These are phyloP conservation scores for Peromyscus aztecus DNA, from an alignment of 2,797 vertebrate genomes.

Conservation along the genomic window DNA sequence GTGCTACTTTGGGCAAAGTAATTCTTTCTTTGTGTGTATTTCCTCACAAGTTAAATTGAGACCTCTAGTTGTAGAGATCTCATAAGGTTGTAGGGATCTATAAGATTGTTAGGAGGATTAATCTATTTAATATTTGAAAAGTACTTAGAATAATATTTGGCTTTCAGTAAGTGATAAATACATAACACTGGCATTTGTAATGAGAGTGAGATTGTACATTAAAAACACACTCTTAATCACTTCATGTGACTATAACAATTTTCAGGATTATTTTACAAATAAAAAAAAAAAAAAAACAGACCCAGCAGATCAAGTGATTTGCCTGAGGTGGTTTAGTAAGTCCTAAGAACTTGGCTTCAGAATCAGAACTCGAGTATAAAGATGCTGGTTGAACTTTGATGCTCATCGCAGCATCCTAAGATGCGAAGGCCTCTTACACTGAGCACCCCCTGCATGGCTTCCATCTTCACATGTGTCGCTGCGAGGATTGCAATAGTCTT, in stretches of 20 bases:
- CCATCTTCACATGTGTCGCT: fast-evolving
- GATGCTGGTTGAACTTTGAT: neutral
- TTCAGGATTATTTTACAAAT: neutral
- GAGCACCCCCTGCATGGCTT: neutral
- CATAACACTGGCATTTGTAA: neutral
- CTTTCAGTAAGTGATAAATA: neutral
- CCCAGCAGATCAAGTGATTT: neutral
- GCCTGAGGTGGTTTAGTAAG: neutral
- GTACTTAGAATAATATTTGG: too few species aligned
- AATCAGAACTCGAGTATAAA: neutral
- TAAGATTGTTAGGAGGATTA: neutral
- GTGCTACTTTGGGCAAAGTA: neutral
- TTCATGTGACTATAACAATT: neutral
- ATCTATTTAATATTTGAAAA: neutral
- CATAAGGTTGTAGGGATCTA: neutral
- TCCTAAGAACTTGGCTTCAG: neutral
- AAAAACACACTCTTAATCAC: neutral
- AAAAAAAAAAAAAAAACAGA: neutral
- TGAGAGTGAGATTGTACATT: neutral
- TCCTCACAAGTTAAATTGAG: neutral
- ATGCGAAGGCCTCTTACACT: neutral
- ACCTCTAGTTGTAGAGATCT: neutral
- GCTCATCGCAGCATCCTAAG: neutral
- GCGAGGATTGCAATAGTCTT: neutral
- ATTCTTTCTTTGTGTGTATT: neutral